A percentile compares a stretch with the other conserved stretches of the same genome.
Conservation (phyloP, 2,797 vertebrate genomes). For the Alcedo quadribrachys region DNA sequence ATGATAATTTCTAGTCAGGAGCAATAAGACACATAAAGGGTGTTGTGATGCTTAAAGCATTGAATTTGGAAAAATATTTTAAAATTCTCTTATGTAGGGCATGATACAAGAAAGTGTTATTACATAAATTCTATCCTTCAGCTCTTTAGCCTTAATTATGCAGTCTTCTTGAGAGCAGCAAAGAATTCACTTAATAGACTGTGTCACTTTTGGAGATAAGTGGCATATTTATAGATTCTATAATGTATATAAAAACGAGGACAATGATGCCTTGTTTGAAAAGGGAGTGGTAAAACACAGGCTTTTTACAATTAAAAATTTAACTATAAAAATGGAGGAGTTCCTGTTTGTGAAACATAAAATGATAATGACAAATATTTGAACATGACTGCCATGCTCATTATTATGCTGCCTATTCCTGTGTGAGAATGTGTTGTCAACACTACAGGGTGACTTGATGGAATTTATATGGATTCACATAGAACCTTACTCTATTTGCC, state of each 20-base stretch:
- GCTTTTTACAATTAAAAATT: constrained; percentile 2
- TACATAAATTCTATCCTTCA: constrained; percentile 57
- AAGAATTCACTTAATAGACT: constrained; percentile 50
- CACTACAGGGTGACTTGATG: background rate
- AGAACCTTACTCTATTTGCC: background rate
- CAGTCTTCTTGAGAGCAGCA: constrained; percentile 22
- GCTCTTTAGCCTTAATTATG: constrained; percentile 55
- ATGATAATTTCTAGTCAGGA: background rate
- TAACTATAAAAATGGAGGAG: background rate
- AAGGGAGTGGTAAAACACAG: background rate
- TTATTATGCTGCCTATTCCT: background rate
- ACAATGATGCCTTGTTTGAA: constrained; percentile 10
- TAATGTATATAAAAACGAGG: constrained; percentile 12
- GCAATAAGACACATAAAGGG: background rate
- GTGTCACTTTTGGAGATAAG: constrained; percentile 45
- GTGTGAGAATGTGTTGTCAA: background rate
- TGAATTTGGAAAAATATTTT: constrained; percentile 25
- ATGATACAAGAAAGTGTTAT: constrained; percentile 10
- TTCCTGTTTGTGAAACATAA: background rate
- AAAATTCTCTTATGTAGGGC: constrained; percentile 8
- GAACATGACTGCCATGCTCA: background rate
- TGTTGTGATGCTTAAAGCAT: background rate
- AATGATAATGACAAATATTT: background rate
- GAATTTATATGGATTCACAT: background rate
- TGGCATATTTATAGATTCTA: constrained; percentile 49